These are phyloP conservation scores for Epinotia demarniana DNA, from an alignment of 2,888 invertebrate species.

Conservation along the genomic window DNA sequence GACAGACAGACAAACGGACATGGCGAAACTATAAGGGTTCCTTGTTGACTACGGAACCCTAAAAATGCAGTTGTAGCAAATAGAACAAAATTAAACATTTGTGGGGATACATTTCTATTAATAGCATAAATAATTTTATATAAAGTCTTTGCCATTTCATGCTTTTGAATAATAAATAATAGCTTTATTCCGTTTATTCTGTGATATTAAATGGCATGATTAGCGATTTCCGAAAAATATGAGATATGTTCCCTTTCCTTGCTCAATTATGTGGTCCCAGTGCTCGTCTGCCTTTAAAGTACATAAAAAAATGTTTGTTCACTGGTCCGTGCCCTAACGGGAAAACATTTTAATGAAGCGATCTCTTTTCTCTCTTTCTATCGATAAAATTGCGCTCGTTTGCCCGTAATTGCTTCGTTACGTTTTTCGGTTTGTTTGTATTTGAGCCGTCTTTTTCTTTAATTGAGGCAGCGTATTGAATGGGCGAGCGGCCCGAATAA, in stretches of 20 bases:
- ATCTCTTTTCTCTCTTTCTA: constrained; percentile 57
- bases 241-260: constrained; percentile 23
- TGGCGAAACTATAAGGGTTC: no score
- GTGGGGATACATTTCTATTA: no score
- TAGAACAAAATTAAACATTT: no score
- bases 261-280: constrained; percentile 39
- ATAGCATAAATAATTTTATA: no score
- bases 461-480: constrained; percentile 52
- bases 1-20: no score
- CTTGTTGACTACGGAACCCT: no score
- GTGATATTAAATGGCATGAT: constrained; percentile 15
- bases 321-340: constrained; percentile 50
- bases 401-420: constrained; percentile 71
- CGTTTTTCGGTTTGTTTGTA: constrained; percentile 63
- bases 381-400: constrained; percentile 56
- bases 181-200: neutral
- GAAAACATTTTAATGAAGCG: constrained; percentile 59
- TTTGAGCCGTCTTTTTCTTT: constrained; percentile 58
- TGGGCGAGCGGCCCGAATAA: constrained; percentile 19
- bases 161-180: no score
- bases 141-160: no score
- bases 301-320: constrained; percentile 48
- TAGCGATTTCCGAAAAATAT: constrained; percentile 18
- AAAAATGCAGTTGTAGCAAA: no score
- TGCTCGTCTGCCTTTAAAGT: constrained; percentile 34